Percentiles rank a stretch among this genome's conserved stretches.
Conservation (phyloP, 2,113 vertebrate genomes). For the Abramis brama region DNA sequence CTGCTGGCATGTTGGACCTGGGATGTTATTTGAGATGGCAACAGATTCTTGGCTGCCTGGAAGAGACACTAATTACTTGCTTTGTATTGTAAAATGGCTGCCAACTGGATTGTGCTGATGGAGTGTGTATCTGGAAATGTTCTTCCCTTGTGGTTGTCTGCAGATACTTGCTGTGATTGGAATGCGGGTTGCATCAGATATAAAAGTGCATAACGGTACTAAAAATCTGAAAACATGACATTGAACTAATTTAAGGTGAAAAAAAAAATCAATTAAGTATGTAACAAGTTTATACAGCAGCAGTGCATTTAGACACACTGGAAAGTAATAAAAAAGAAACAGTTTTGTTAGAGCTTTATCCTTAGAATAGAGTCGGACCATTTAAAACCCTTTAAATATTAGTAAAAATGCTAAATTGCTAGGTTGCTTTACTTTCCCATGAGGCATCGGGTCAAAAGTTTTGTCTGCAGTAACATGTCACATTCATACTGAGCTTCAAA, state of each 20-base stretch:
- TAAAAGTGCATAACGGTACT: neutral
- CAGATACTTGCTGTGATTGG: neutral
- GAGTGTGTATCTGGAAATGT: neutral
- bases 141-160: neutral
- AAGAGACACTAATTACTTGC: slow-evolving; percentile 34
- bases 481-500: neutral
- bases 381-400: neutral
- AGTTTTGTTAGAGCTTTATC: neutral
- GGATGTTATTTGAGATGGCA: slow-evolving; percentile 40
- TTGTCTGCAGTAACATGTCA: neutral
- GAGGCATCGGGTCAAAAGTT: no score
- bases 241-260: neutral
- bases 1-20: slow-evolving; percentile 26
- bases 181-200: neutral
- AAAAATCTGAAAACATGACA: neutral
- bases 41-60: slow-evolving; percentile 28
- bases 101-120: slow-evolving; percentile 40
- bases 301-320: neutral
- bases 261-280: neutral
- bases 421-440: no score
- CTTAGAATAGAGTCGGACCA: neutral
- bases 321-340: neutral
- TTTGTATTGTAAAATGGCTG: slow-evolving; percentile 29
- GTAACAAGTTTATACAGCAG: no score
- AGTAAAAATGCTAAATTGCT: neutral